Base-by-base conservation (phyloP, 2,888 invertebrate genomes). In the Melinaea menophilus region DNA sequence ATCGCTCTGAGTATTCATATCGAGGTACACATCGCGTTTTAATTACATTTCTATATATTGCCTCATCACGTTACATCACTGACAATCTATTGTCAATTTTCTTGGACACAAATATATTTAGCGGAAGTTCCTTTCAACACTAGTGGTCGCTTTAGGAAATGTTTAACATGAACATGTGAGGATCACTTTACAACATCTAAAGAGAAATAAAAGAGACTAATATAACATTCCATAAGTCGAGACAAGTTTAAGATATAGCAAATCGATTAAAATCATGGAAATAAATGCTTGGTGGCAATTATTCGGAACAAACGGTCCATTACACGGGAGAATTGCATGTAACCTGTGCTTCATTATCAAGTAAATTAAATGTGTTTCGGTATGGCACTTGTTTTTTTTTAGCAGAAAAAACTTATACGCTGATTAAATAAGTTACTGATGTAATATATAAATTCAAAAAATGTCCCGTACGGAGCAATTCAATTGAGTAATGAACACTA, bases 1-100 rank as follows among this genome's bases (percentile, higher is more conserved):
- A 56, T 58, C 61, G 45, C n/a, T 48, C 55, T 68, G 69, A 68
- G 69, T 68, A 69, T 69, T 69, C 55, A 41, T n/a, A 59, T 63
- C 63, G 51, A 65, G 65, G 63, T 65, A 65, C 63, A 61, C 34
- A 57, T 47, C 35, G 34, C 57, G 37, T 63, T 31, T 55, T 46
- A 46, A 41, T 5, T 33, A 45, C 54, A 54, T 34, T 34, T n/a
- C 58, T 46, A 58, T 22, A 51, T 51, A 31, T 51, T 51, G 5
- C 11, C 31, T 51, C 9, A 51, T 11, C 9, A 41, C 7, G 7
- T 41, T 41, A 41, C 41, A 9, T 41, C 41, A 41, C 37, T 5
- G 7, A 37, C 7, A 37, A 5, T 41, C 3, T 41, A 9, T 41
- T 41, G 11, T 9, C 7, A 3, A 41, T 41, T 41, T 9, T 41